phyloP scores from a whole-genome alignment of 2,113 vertebrate genomes.

The Python bivittatus region DNA sequence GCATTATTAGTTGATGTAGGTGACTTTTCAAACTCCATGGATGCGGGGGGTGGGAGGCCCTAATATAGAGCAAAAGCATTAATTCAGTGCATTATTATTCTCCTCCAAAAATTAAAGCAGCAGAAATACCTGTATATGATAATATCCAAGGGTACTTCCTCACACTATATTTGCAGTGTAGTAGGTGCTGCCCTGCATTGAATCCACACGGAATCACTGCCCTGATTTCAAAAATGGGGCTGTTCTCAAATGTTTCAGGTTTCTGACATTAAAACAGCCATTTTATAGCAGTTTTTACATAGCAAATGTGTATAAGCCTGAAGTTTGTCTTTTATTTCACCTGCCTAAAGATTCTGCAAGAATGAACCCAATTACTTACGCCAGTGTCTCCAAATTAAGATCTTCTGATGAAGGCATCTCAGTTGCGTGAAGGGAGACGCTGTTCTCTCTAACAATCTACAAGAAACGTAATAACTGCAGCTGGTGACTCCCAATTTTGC shows the following conservation, averaged over 20 bases:
- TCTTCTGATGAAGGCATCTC: slow-evolving; percentile 88
- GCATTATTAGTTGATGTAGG: neutral
- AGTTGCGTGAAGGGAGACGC: slow-evolving; percentile 80
- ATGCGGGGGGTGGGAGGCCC: neutral
- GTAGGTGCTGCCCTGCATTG: neutral
- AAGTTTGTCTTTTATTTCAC: neutral
- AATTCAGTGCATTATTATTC: neutral
- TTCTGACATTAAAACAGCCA: neutral
- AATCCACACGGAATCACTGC: neutral
- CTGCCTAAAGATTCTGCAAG: neutral
- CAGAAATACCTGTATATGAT: neutral
- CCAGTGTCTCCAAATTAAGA: slow-evolving; percentile 92
- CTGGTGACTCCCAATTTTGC: neutral
- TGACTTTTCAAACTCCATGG: neutral
- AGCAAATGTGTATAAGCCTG: neutral
- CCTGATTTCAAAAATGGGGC: neutral
- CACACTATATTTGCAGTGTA: neutral
- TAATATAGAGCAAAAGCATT: neutral
- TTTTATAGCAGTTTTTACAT: neutral
- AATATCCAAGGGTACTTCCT: neutral
- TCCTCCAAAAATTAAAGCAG: neutral
- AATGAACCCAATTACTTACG: slow-evolving; percentile 77
- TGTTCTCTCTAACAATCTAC: slow-evolving; percentile 93
- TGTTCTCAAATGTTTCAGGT: neutral
- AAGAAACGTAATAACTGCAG: slow-evolving; percentile 31